Base-by-base conservation (phyloP, 1,140 invertebrate species). In the Lordiphosa stackelbergi region DNA sequence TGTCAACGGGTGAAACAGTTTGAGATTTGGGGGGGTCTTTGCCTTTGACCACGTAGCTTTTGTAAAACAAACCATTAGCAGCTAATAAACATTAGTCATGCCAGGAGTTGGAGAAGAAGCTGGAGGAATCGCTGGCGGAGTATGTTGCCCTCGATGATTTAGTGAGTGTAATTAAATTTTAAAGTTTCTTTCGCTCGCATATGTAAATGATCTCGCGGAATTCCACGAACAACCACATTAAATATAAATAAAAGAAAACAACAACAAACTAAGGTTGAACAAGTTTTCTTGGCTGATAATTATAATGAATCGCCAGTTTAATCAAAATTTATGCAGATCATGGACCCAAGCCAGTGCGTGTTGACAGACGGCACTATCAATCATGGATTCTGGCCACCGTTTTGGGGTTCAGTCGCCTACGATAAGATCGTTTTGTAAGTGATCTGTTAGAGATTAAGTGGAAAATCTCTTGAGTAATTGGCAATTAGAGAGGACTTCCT, bases 51-150 rank as follows among this genome's bases (percentile, higher is more conserved):
- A 84, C 81, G 74, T 79, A 69, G 66, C 72, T 81, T 86, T 86
- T 85, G 85, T 86, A 86, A 86, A 86, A 86, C 85, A 86, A 86
- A 86, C 85, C 85, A 86, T 86, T 86, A 86, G 75, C 84, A 74
- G 75, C 81, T 86, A 86, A 86, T 85, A 85, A 86, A 86, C 84
- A 86, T 86, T 86, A 86, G 72, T 86, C 85, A 86, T 85, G 66
- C 58, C 60, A 75, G 62, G 64, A 86, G 73, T 54, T 53, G 40
- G 52, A 62, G 43, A 61, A 16, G 48, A 31, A 16, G 28, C 16
- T 6, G 22, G 51, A 47, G 47, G 49, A 31, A 8, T 48, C 19
- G 53, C 16, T 41, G 62, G 13, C 13, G 53, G 61, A 57, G 51
- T 53, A 36, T 53, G 43, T 36, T 46, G 7, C 36, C 38, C 12